Evolutionary conservation across 2,888 invertebrate genomes (phyloP), one percentile per base, ranked within the genome.

Genomic region (Diplolepis rosae): DNA sequence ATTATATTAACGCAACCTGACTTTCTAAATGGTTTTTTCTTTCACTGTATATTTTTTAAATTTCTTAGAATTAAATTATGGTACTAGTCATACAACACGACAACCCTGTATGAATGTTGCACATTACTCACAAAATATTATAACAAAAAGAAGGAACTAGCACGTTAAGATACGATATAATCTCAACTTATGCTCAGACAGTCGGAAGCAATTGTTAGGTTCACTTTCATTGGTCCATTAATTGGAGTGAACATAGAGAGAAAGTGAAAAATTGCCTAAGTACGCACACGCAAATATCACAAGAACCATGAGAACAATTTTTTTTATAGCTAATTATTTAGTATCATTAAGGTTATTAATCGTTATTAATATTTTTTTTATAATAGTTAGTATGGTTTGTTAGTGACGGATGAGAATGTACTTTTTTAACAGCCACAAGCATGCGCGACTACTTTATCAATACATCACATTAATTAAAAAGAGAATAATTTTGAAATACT

Each of bases 211-310:
- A 61, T 39, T 61, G 7, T 56, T 61, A 61, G 6, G 24, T 61
- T 61, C 61, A 61, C 61, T 39, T 61, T 61, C 61, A 61, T 61
- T 61, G 61, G 61, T 61, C 61, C 61, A 39, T 61, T 61, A 18
- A 4, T 39, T 22, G n/a, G 11, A 11, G 56, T 56, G 56, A 56
- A 56, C 35, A 56, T 35, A 6, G 35, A 61, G 61, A 61, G 61
- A 61, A 39, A 61, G 35, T 39, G 61, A 35, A 61, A 61, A 61
- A 39, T 61, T 22, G 4, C n/a, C 24, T 24, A 22, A 35, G 61
- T 22, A 24, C 61, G 61, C 22, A 61, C 61, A 39, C 32, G 39
- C 61, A 61, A 61, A 61, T 61, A 61, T 61, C 61, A 61, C 61
- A 61, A 61, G 35, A 61, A 61, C 35, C 61, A 61, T 61, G 39